Evolutionary conservation across 2,113 vertebrate genomes (phyloP).

Genomic region (Lamprotornis superbus): DNA sequence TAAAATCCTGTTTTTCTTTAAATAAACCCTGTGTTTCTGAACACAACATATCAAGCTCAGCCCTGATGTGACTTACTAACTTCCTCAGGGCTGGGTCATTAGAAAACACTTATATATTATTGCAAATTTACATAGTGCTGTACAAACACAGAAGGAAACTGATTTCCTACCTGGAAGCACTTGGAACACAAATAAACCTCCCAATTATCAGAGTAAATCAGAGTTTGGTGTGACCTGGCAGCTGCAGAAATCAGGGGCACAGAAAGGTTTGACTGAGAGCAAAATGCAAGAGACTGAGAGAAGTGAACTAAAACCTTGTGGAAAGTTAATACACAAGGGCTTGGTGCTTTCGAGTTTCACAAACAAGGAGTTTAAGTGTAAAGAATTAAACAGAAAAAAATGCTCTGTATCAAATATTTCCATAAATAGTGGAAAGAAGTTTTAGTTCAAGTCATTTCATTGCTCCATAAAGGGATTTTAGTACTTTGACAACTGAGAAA

Average conservation of each 20-base stretch:
- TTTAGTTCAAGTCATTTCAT: background rate
- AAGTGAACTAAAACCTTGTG: background rate
- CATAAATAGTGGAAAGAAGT: background rate
- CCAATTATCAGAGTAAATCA: fast-evolving
- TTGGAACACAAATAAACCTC: background rate
- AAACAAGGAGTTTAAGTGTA: background rate
- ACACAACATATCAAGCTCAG: background rate
- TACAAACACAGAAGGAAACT: background rate
- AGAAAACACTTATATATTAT: background rate
- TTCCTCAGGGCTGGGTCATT: background rate
- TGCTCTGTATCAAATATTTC: background rate
- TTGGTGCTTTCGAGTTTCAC: background rate
- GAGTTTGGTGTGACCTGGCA: background rate
- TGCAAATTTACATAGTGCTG: background rate
- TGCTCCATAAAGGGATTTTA: background rate
- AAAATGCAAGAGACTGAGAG: background rate
- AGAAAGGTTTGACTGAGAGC: background rate
- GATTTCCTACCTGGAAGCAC: background rate
- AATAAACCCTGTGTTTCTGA: background rate
- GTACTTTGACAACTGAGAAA: background rate
- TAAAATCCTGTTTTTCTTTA: background rate
- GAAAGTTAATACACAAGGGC: background rate
- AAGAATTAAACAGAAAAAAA: background rate
- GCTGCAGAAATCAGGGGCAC: background rate
- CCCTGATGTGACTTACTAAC: background rate